Conservation (phyloP, 2,888 invertebrate genomes). For the Euclidia mi region DNA sequence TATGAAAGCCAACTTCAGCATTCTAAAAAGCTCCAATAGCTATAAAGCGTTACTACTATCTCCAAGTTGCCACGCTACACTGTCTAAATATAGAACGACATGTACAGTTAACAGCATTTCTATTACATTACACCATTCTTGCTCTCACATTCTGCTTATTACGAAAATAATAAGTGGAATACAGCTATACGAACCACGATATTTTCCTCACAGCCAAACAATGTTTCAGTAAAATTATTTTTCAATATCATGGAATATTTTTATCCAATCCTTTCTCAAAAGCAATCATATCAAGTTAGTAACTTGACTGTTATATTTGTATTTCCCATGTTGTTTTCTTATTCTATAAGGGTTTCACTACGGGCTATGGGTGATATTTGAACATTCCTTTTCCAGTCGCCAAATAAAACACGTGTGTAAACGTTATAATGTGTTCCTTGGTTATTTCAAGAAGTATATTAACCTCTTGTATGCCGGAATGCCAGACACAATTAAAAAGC, state of each 20-base stretch:
- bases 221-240: constrained; percentile 41
- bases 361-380: constrained; percentile 12
- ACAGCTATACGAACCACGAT: constrained; percentile 1
- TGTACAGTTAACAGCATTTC: neutral
- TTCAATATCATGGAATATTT: constrained; percentile 42
- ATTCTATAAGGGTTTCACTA: constrained; percentile 20
- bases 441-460: no score
- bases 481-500: no score
- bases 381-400: neutral
- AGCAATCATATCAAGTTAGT: constrained; percentile 27
- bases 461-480: no score
- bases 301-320: constrained; percentile 35
- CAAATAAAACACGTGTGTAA: constrained; percentile 5
- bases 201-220: constrained; percentile 27
- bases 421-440: neutral
- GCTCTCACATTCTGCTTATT: constrained; percentile 10
- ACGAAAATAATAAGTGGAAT: constrained; percentile 12
- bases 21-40: no score
- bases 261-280: constrained; percentile 21
- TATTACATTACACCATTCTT: neutral
- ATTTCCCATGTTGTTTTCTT: constrained; percentile 35
- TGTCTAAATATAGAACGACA: no score
- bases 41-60: no score
- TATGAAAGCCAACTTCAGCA: no score
- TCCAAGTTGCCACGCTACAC: no score